phyloP scores from a whole-genome alignment of 1,140 invertebrate genomes.

The Episyrphus balteatus region DNA sequence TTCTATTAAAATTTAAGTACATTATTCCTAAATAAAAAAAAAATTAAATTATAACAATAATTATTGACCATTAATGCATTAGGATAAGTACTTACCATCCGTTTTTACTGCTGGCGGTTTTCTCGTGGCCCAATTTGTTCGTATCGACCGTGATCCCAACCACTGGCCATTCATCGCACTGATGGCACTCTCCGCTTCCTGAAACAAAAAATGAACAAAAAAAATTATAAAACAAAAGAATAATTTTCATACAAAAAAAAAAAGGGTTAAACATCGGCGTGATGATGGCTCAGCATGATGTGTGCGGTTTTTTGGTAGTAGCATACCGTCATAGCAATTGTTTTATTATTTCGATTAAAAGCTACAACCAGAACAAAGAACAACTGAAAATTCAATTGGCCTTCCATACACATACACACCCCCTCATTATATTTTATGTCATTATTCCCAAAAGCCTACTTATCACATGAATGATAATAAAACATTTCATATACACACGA shows the following conservation, averaged over 20 bases:
- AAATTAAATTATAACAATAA: neutral
- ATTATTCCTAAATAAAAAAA: neutral
- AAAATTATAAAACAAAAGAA: conserved; percentile 10
- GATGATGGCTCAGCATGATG: no score
- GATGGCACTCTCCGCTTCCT: conserved; percentile 98
- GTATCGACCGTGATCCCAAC: conserved; percentile 91
- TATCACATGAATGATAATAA: no score
- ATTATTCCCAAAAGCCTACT: no score
- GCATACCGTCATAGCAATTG: no score
- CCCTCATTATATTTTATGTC: no score
- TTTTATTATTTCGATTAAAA: no score
- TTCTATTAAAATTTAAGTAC: neutral
- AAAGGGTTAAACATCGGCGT: neutral
- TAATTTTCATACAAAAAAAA: neutral
- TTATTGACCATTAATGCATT: conserved; percentile 2
- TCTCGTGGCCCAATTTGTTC: conserved; percentile 98
- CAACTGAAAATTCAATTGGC: no score
- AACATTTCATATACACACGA: no score
- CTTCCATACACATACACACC: no score
- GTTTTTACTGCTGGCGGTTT: conserved; percentile 75
- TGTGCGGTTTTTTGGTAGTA: no score
- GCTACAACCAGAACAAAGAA: no score
- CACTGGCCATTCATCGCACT: conserved; percentile 98
- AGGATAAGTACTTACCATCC: conserved; percentile 40
- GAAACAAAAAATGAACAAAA: conserved; percentile 29